phyloP scores from a whole-genome alignment of 2,888 invertebrate genomes.

The Conus canariensis region DNA sequence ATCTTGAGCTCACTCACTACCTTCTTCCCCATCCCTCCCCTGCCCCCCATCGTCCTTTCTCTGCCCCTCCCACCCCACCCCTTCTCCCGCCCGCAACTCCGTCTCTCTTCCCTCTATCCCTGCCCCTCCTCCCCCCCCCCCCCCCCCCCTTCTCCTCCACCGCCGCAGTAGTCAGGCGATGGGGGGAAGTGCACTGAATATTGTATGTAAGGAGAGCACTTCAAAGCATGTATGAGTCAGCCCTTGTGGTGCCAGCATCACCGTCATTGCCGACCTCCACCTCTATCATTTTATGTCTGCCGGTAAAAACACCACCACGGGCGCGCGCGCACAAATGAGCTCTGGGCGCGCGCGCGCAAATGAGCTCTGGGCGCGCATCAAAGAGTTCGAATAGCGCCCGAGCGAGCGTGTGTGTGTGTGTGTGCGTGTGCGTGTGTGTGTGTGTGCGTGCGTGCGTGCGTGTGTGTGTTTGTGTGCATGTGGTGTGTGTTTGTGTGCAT shows the following conservation, averaged over 20 bases:
- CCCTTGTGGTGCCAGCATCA: no score
- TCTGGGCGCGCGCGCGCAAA: no score
- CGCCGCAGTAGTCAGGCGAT: neutral
- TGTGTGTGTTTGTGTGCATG: constrained; percentile 10
- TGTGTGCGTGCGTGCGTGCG: neutral
- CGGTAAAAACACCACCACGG: no score
- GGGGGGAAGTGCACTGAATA: neutral
- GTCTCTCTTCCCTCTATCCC: no score
- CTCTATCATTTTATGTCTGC: no score
- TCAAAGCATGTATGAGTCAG: no score
- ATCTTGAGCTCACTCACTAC: neutral
- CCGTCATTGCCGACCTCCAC: no score
- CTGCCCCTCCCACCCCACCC: neutral
- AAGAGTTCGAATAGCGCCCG: neutral
- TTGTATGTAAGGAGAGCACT: neutral
- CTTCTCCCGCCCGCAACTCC: no score
- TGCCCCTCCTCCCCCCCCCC: no score
- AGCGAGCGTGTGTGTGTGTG: neutral
- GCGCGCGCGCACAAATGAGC: no score
- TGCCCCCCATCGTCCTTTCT: neutral
- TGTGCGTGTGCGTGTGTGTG: neutral
- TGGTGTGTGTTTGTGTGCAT: constrained; percentile 8
- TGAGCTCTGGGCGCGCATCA: no score
- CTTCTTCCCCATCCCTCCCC: neutral
- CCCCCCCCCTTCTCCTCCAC: no score